Evolutionary conservation across 1,140 invertebrate genomes (phyloP).

Genomic region (Ptiloglossa arizonensis): DNA sequence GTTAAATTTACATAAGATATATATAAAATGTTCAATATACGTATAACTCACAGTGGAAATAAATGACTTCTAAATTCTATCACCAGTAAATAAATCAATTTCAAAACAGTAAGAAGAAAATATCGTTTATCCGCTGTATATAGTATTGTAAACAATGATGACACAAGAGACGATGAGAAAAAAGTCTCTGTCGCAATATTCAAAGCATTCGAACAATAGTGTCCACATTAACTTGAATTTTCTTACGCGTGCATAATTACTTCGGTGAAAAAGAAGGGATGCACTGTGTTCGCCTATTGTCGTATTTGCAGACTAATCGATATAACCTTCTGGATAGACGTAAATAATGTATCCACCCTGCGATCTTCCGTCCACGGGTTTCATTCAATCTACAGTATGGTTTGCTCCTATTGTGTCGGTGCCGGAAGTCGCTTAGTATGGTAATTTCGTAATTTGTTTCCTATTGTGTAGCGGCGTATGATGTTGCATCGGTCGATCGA

Average conservation of each 20-base stretch:
- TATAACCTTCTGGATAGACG: conserved; percentile 47
- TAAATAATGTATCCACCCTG: conserved; percentile 57
- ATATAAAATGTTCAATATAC: too few relatives aligned
- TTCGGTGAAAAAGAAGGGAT: not conserved
- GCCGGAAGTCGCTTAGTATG: conserved; percentile 73
- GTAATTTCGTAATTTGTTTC: conserved; percentile 75
- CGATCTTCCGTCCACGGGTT: conserved; percentile 34
- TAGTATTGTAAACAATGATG: too few relatives aligned
- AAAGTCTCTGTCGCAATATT: too few relatives aligned
- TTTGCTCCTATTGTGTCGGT: conserved; percentile 62
- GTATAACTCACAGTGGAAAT: too few relatives aligned
- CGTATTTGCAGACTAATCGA: not conserved
- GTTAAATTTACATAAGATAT: too few relatives aligned
- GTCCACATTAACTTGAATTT: too few relatives aligned
- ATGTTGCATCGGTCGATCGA: conserved; percentile 68
- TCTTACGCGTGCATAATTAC: not conserved
- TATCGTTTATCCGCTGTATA: too few relatives aligned
- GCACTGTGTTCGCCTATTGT: not conserved
- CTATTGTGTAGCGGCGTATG: conserved; percentile 70
- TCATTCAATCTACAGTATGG: conserved; percentile 51
- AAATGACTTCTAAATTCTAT: too few relatives aligned
- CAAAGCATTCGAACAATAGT: too few relatives aligned
- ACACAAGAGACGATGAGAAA: too few relatives aligned
- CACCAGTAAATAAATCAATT: too few relatives aligned
- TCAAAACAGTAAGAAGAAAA: too few relatives aligned